Evolutionary conservation across 2,113 vertebrate species (phyloP), one percentile per base, ranked within the genome.

Genomic region (Vidua chalybeata): DNA sequence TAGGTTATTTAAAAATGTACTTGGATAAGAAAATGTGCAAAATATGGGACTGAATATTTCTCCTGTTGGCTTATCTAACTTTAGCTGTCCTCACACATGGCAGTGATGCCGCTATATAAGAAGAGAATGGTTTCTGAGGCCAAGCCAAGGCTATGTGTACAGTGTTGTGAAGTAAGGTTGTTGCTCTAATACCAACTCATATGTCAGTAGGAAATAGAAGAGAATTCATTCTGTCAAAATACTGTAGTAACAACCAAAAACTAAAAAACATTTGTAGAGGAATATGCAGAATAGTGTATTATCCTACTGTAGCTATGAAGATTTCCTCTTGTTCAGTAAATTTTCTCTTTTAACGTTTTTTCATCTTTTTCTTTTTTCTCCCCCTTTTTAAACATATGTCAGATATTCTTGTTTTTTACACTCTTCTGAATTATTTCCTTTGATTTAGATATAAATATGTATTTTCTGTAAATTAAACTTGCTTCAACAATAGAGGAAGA

Each of bases 391-490:
- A 9, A 24, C 24, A 14, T 51, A 56, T 11, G 3, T 51, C 21
- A 80, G 10, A 23, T 72, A 45, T 7, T 58, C 15, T 59, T 59
- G 46, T 17, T 82, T 87, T 93, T 90, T 5, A 46, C 22, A 49
- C 14, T 3, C 2, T 56, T 83, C 58, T 73, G 51, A 76, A 54
- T 85, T 49, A 2, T 80, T 79, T 31, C 21, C 15, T 83, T 90
- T 77, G 18, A 46, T 63, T 88, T 84, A 43, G 45, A 15, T 54
- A 69, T 6, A 63, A 83, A 66, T 75, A 41, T 4, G 9, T 58
- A 4, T 86, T 93, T 90, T 76, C 68, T 91, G 63, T 35, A 80
- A 80, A 75, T 72, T 24, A 62, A 82, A 72, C 21, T 77, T 86
- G 41, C n/a, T 95, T 68, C 6, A 3, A 24, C 2, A 2, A 72